phyloP scores from a whole-genome alignment of 1,140 invertebrate species.

The Drosophila biarmipes region DNA sequence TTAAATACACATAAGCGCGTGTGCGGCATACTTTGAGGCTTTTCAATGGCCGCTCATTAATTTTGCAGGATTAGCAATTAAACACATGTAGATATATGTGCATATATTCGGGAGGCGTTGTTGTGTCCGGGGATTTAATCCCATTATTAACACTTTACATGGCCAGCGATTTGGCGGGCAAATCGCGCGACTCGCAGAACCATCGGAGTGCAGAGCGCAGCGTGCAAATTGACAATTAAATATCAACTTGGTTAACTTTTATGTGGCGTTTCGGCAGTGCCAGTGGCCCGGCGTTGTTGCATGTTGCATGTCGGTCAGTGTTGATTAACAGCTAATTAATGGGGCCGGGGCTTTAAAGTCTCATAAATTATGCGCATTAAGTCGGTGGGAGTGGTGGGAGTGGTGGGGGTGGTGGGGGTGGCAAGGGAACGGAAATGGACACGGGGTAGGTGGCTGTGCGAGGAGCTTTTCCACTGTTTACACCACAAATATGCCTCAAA shows the following conservation, averaged over 20 bases:
- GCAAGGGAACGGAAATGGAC: conserved; percentile 6
- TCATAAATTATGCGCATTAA: conserved; percentile 59
- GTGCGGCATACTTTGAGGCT: conserved; percentile 28
- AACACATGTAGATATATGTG: conserved; percentile 46
- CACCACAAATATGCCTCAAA: conserved; percentile 82
- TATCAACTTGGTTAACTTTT: conserved; percentile 61
- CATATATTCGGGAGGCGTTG: conserved; percentile 10
- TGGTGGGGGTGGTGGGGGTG: no score
- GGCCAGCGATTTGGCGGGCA: conserved; percentile 37
- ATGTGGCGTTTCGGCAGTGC: conserved; percentile 18
- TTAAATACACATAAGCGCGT: conserved; percentile 14
- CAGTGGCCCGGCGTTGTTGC: conserved; percentile 3
- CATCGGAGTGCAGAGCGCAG: conserved; percentile 29
- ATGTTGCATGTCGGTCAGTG: conserved; percentile 27
- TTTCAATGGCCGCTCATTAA: conserved; percentile 41
- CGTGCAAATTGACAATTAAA: conserved; percentile 67
- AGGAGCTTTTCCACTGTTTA: conserved; percentile 51
- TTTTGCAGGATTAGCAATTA: conserved; percentile 56
- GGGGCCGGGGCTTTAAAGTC: conserved; percentile 59
- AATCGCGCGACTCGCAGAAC: conserved; percentile 19
- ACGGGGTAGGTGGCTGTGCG: not conserved
- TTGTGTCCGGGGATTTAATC: conserved; percentile 19
- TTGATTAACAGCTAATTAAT: conserved; percentile 77
- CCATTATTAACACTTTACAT: conserved; percentile 54
- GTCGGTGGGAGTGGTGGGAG: conserved; percentile 24